Evolutionary conservation across 2,113 vertebrate genomes (phyloP), one percentile per base, ranked within the genome.

Genomic region (Puffinus mauretanicus): DNA sequence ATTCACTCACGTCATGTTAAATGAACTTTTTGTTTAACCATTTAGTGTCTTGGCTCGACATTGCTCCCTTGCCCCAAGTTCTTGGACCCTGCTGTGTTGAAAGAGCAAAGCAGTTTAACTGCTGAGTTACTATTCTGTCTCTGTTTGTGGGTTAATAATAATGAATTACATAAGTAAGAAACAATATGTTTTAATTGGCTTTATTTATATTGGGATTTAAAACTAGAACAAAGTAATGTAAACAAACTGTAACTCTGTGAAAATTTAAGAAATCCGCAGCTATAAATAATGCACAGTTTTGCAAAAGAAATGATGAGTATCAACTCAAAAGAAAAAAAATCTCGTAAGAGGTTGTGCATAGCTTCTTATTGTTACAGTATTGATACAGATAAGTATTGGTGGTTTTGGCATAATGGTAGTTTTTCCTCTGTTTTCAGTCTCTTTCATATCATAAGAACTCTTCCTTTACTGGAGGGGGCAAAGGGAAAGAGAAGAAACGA

Each of bases 311-410:
- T n/a, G 0, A 20, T 29, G 21, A 69, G 4, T 57, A 16, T 24
- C 1, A 1, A 27, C 32, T 80, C 21, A 66, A 38, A 75, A 27
- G 27, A 55, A 51, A 57, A 57, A 93, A 73, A 81, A 46, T 27
- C n/a, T 46, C 0, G 0, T 30, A 38, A 71, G 49, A 72, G 9
- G 10, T 22, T 42, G 18, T 55, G 9, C 3, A 7, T 26, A 71
- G 22, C 30, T 84, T 42, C 38, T 29, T 66, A 10, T 51, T 75
- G 19, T 60, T 85, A 36, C 7, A 38, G 6, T 70, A 52, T 57
- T 25, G 27, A 26, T 81, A 14, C 0, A 0, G 32, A 30, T 75
- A 81, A 83, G 40, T 70, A 25, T 6, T 26, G 11, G 4, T 70
- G 25, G 2, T 5, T 93, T 81, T 44, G 38, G 46, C 17, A 80